These are phyloP conservation scores for Sarcoramphus papa DNA, from an alignment of 2,797 vertebrate genomes.

Conservation along the genomic window DNA sequence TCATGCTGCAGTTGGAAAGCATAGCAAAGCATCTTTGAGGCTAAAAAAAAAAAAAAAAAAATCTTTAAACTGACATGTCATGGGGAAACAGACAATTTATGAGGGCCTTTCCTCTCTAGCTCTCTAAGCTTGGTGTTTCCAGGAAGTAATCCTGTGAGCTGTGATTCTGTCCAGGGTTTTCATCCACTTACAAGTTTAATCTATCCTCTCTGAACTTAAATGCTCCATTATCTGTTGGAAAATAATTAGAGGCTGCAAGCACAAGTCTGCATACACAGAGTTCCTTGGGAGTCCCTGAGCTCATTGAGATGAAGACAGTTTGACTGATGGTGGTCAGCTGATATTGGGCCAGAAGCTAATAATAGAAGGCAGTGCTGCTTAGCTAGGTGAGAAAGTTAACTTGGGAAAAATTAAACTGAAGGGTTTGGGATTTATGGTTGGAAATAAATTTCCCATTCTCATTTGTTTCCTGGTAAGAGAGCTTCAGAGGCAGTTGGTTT, in stretches of 20 bases:
- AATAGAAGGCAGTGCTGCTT: conserved; percentile 71
- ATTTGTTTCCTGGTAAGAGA: conserved; percentile 73
- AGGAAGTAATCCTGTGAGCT: neutral
- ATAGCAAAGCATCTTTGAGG: neutral
- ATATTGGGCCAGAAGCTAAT: conserved; percentile 67
- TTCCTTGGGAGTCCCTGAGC: conserved; percentile 69
- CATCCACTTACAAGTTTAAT: conserved; percentile 67
- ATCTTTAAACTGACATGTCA: neutral
- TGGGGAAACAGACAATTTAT: neutral
- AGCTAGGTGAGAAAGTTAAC: conserved; percentile 73
- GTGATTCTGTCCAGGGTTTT: conserved; percentile 50
- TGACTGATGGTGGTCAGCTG: conserved; percentile 72
- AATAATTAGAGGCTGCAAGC: conserved; percentile 76
- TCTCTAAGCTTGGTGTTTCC: neutral
- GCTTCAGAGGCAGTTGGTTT: conserved; percentile 56
- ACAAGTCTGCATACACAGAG: conserved; percentile 50
- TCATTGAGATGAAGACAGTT: conserved; percentile 68
- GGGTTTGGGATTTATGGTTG: conserved; percentile 65
- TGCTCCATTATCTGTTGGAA: conserved; percentile 72
- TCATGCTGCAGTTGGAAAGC: neutral
- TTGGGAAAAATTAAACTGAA: conserved; percentile 71
- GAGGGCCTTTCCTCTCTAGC: conserved; percentile 2
- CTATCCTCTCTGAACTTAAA: conserved; percentile 66
- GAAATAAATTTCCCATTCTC: conserved; percentile 69
- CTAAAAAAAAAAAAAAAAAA: neutral